Base-by-base conservation (phyloP, 2,888 invertebrate species). In the Lasioglossum vierecki region DNA sequence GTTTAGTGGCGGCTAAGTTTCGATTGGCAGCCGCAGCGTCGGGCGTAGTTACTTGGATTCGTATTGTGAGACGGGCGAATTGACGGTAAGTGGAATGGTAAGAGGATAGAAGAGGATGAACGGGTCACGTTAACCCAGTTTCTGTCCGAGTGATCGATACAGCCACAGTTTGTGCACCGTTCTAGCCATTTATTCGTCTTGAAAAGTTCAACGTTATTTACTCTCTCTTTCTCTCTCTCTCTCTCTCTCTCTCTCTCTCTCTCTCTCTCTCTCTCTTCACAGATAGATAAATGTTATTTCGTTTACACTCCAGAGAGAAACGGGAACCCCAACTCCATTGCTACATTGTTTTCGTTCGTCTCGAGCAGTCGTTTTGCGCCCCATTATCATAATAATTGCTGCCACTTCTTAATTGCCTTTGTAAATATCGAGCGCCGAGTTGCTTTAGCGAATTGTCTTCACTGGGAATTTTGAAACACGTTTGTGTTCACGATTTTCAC, bases 121-220 rank as follows among this genome's bases (percentile, higher is more conserved):
- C 85, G 90, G 90, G 88, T 85, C 87, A 88, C 87, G 91, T 92
- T 92, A 92, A 92, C 92, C 92, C 86, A 92, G 91, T 92, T 92
- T 91, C 90, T 89, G 88, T 90, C 88, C 89, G 74, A 83, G 86
- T 90, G 90, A 92, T 92, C 92, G 87, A 92, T 92, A 92, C 89
- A 88, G 91, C 87, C 88, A 86, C 89, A 70, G 89, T 86, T 90
- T 89, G 89, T 87, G 91, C 88, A 84, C 78, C 84, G 88, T 86
- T 88, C 84, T 70, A 86, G 88, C 89, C 91, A 91, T 91, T 92
- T 91, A 91, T 90, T 89, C 90, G 87, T 91, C 85, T 89, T 84
- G 88, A 88, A 83, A 88, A 88, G 83, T 83, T 89, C 80, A 57
- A 76, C 85, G 82, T 88, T 86, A 70, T 84, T 89, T 82, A 79